phyloP scores from a whole-genome alignment of 2,888 invertebrate species.

The Colletes collaris region DNA sequence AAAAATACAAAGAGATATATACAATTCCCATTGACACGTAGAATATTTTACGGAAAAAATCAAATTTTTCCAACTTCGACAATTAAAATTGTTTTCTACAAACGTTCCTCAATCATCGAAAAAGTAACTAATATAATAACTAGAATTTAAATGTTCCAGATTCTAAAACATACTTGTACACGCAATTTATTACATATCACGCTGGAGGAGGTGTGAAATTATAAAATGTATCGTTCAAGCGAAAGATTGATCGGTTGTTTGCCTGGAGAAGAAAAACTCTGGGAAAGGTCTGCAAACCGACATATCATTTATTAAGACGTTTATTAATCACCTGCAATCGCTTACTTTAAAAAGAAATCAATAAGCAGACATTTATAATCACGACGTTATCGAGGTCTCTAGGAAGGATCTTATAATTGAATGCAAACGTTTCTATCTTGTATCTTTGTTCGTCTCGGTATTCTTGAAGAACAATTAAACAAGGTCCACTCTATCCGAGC shows the following conservation, averaged over 20 bases:
- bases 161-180: too few species aligned
- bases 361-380: conserved; percentile 41
- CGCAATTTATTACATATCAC: too few species aligned
- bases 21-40: too few species aligned
- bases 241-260: neutral
- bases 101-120: too few species aligned
- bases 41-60: too few species aligned
- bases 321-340: conserved; percentile 32
- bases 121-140: too few species aligned
- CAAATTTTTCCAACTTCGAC: too few species aligned
- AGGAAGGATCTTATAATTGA: conserved; percentile 40
- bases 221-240: neutral
- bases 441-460: conserved; percentile 45
- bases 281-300: neutral
- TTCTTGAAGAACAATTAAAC: conserved; percentile 36
- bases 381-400: conserved; percentile 36
- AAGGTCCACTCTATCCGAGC: conserved; percentile 30
- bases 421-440: conserved; percentile 25
- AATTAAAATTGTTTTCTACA: too few species aligned
- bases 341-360: conserved; percentile 34
- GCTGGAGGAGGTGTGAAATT: neutral
- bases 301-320: neutral
- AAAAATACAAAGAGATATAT: too few species aligned
- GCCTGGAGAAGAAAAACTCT: neutral
- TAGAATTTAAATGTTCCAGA: too few species aligned